These are phyloP conservation scores for Pogonomyrmex barbatus DNA, from an alignment of 1,140 invertebrate species.

Conservation along the genomic window DNA sequence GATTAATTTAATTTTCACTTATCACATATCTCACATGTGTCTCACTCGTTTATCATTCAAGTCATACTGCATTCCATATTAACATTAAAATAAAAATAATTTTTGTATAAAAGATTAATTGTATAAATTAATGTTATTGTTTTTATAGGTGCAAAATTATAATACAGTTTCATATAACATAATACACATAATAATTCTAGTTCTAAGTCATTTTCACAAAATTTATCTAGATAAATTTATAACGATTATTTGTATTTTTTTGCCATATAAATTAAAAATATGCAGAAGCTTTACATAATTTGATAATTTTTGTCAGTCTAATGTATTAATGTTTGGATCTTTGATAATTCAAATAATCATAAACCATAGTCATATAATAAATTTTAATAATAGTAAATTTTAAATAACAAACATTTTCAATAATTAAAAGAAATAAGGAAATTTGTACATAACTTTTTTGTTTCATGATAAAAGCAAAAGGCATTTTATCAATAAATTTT, in stretches of 20 bases:
- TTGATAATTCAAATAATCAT: constrained; percentile 1
- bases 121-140: constrained; percentile 40
- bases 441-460: constrained; percentile 4
- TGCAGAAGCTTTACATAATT: not conserved
- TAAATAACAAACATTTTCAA: not conserved
- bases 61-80: constrained; percentile 69
- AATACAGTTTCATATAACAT: not conserved
- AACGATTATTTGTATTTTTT: constrained; percentile 9
- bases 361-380: constrained; percentile 30
- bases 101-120: constrained; percentile 73
- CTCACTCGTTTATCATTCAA: constrained; percentile 59
- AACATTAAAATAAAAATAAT: constrained; percentile 74
- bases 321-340: not conserved
- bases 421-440: not conserved
- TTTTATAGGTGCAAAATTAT: constrained; percentile 5
- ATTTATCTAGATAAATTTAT: not conserved
- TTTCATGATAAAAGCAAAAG: constrained; percentile 8
- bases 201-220: not conserved
- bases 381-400: constrained; percentile 4
- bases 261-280: not conserved
- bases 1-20: constrained; percentile 64
- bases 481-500: constrained; percentile 34
- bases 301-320: not conserved
- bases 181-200: constrained; percentile 16
- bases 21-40: constrained; percentile 42